These are phyloP conservation scores for Sorex araneus DNA, from an alignment of 2,113 vertebrate species.

Conservation along the genomic window DNA sequence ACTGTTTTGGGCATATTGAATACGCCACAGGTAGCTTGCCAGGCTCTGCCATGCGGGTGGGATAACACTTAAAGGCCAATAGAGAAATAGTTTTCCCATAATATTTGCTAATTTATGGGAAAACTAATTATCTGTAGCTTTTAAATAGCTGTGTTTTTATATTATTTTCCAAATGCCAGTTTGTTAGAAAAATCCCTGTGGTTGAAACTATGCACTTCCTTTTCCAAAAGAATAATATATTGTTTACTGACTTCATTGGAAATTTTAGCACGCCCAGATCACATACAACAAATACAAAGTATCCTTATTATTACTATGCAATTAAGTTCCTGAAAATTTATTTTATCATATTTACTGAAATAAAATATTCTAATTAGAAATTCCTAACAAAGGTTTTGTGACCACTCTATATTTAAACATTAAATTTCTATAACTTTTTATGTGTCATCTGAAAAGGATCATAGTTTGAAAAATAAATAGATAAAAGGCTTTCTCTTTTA, in stretches of 20 bases:
- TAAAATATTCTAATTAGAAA: background rate
- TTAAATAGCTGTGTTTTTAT: background rate
- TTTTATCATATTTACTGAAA: constrained; percentile 23
- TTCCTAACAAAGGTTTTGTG: background rate
- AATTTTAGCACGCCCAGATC: background rate
- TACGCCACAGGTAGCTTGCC: too few relatives aligned
- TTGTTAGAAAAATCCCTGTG: background rate
- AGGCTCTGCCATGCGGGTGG: too few relatives aligned
- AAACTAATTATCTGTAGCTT: background rate
- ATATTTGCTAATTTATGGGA: background rate
- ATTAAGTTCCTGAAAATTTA: background rate
- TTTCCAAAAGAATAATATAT: constrained; percentile 3
- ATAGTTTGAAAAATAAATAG: background rate
- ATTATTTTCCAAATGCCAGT: background rate
- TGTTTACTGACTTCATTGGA: background rate
- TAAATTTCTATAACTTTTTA: background rate
- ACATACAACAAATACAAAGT: background rate
- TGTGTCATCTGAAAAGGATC: background rate
- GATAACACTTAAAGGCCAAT: too few relatives aligned
- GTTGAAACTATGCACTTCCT: background rate
- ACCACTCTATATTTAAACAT: background rate
- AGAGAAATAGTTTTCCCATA: too few relatives aligned
- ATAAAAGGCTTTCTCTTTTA: too few relatives aligned
- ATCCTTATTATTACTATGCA: background rate
- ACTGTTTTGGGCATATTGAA: too few relatives aligned